Evolutionary conservation across 2,888 invertebrate species (phyloP), one percentile per base, ranked within the genome.

Genomic region (Glaucopsyche alexis): DNA sequence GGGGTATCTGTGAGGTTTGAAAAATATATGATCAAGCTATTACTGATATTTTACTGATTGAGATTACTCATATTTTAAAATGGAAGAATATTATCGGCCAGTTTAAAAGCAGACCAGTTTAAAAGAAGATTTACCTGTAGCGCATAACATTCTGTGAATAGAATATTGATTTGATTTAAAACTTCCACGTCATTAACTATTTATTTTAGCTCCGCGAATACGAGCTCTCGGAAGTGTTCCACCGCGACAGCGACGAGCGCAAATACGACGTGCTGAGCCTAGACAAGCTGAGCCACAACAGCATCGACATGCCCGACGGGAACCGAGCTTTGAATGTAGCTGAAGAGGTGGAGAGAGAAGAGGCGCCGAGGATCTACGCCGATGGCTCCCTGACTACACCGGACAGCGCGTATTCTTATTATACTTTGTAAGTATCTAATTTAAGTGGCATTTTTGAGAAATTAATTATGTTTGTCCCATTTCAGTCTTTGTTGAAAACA

Each of bases 191-290:
- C 29, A 29, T 29, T 29, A 2, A 29, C 2, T 29, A 29, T 29
- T 29, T 8, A 16, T 45, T 69, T 67, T 93, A 97, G 97, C 94
- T 97, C 77, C 96, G 96, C 82, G 97, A 97, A 90, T 98, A 97
- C 93, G 97, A 97, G 86, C 91, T 97, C 79, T 96, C 96, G 78
- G 97, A 97, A 91, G 96, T 96, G 77, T 97, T 97, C 89, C 97
- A 97, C 91, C 96, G 96, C 83, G 94, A 94, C 79, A 96, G 96
- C 86, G 97, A 97, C 87, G 96, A 97, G 81, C 94, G 95, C 77
- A 94, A 94, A 84, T 96, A 96, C 89, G 96, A 96, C 84, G 95
- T 96, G 65, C 90, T 96, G 14, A 94, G 94, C 79, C 89, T 95
- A 81, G 95, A 95, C 81, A 94, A 94, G 79, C 79, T 90, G 52